These are phyloP conservation scores for Chaetophractus vellerosus DNA, from an alignment of 2,797 vertebrate genomes.

Conservation along the genomic window DNA sequence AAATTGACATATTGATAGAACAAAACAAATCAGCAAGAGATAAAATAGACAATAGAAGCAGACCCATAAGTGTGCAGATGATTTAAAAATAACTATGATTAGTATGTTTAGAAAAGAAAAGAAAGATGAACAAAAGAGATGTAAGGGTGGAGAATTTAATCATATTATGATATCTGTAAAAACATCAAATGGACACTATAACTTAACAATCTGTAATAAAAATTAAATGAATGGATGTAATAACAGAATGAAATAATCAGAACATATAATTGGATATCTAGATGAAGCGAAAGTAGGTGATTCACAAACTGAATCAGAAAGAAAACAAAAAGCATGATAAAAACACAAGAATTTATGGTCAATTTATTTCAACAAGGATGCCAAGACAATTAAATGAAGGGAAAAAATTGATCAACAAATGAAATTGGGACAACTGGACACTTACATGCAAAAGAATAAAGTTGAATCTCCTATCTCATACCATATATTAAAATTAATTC, in stretches of 20 bases:
- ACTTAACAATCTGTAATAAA: background rate
- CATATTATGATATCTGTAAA: background rate
- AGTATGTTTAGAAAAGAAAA: background rate
- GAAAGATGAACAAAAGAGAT: background rate
- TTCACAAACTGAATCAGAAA: background rate
- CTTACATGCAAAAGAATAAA: background rate
- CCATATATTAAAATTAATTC: background rate
- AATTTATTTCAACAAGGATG: background rate
- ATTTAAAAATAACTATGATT: background rate
- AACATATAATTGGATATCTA: background rate
- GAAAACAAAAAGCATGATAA: background rate
- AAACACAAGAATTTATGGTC: background rate
- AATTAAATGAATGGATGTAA: background rate
- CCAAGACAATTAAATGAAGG: background rate
- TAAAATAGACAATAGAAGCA: background rate
- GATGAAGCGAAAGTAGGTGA: background rate
- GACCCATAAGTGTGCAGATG: background rate
- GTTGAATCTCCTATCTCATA: background rate
- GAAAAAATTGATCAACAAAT: background rate
- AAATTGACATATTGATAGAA: background rate
- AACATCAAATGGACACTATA: background rate
- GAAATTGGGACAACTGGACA: background rate
- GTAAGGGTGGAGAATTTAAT: background rate
- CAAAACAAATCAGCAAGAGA: background rate
- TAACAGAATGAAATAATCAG: background rate